Conservation (phyloP, 2,113 vertebrate genomes). For the Pedionomus torquatus region DNA sequence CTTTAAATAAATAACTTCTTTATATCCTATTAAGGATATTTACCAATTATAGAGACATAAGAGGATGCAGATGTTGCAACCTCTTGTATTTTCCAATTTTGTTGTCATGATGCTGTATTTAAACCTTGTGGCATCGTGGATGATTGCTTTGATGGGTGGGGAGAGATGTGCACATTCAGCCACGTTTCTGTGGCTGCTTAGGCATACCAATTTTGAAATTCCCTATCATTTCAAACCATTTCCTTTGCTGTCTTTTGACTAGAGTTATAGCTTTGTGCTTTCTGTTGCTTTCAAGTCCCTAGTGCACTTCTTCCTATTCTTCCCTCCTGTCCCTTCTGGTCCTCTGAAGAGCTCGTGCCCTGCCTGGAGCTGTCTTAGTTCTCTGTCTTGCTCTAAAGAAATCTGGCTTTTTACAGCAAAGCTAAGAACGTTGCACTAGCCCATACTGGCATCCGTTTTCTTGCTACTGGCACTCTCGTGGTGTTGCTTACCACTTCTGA, state of each 20-base stretch:
- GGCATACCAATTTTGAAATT: neutral
- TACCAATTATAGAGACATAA: neutral
- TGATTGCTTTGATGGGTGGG: neutral
- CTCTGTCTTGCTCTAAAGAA: neutral
- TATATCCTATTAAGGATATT: neutral
- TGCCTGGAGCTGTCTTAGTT: neutral
- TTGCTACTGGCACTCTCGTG: neutral
- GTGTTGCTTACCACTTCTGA: neutral
- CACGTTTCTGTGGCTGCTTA: neutral
- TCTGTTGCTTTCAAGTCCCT: neutral
- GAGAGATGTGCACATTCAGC: neutral
- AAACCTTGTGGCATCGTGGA: neutral
- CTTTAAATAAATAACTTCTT: neutral
- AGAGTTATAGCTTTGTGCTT: neutral
- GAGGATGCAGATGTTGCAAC: neutral
- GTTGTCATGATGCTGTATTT: neutral
- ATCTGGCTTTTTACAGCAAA: neutral
- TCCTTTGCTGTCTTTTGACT: neutral
- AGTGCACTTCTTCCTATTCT: fast-evolving
- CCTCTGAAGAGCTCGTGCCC: neutral
- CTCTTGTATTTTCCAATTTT: neutral
- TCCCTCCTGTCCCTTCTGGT: neutral
- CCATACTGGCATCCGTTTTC: neutral
- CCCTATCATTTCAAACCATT: fast-evolving
- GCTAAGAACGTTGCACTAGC: too few relatives aligned